Base-by-base conservation (phyloP, 2,888 invertebrate species). In the Mermis nigrescens region DNA sequence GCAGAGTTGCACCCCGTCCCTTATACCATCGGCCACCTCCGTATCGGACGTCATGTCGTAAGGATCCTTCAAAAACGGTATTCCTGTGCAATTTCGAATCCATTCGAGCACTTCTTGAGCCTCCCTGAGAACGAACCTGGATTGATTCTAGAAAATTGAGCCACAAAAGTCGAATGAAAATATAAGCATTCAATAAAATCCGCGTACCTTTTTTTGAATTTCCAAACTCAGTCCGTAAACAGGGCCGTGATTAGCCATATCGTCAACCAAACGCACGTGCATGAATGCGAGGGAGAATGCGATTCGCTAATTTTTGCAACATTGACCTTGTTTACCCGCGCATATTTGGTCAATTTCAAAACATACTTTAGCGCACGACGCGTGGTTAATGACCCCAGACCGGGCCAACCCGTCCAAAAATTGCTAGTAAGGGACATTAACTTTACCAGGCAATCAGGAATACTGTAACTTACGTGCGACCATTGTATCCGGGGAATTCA, bases 1-100 rank as follows among this genome's bases (percentile, higher is more conserved):
- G 73, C 77, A 78, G 24, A 78, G 69, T 51, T 73, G 71, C 27
- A 74, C 70, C 32, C 78, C 78, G 65, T 78, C 76, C 65, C 76
- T 76, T 28, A 78, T 69, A 12, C 70, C 71, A 24, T 72, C 70
- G 22, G 74, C 74, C 62, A 77, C 76, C 62, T 77, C 75, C 4
- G 71, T 66, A 46, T 19, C 26, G 48, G 12, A 22, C n/a, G 12
- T n/a, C 32, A 45, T 31, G 12, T 7, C 22, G 24, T 27, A 15
- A 2, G 57, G 57, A 29, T 24, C 46, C 7, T 3, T 7, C 1
- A 46, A 46, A n/a, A 61, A 51, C n/a, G 46, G n/a, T 15, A 31
- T 22, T 2, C 57, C 31, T 19, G 64, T 65, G 19, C 64, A 64
- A 31, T 71, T 71, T 64, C 75, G 74, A n/a, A 78, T 71, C 78